Evolutionary conservation across 2,797 vertebrate genomes (phyloP), one percentile per base, ranked within the genome.

Genomic region (Amniataba percoides): DNA sequence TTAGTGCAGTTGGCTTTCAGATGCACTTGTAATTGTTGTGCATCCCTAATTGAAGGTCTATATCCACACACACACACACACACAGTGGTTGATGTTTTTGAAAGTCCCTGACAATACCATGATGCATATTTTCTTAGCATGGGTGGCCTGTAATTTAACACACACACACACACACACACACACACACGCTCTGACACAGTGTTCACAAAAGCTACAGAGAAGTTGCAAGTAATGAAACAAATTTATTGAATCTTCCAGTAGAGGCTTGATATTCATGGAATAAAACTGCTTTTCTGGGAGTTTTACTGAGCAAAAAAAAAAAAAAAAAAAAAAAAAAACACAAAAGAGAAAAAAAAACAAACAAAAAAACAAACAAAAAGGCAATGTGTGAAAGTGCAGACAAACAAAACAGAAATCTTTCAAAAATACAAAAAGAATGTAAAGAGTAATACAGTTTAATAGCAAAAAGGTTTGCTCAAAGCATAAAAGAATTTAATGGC

Each of bases 241-340:
- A 95, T 98, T 98, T 98, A 98, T 98, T 96, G 96, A 97, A 97
- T 96, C 93, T 97, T 98, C 96, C 96, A 97, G 96, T 96, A 97
- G 96, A 97, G 95, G 96, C 95, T 95, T 95, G 92, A 96, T 96
- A 97, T 95, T 96, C 96, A 96, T 96, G 95, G 96, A 97, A 97
- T 97, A 98, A 97, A 97, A 96, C 96, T 96, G 96, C 91, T 93
- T 97, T 93, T 95, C 93, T 93, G 92, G 94, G 93, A 95, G 95
- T 95, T 96, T 88, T 95, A 96, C 87, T 87, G 95, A 96, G 94
- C 91, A 89, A 95, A 92, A 87, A 68, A 64, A 77, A 78, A 71
- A 61, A 80, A 89, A n/a, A n/a, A n/a, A n/a, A n/a, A n/a, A 85
- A 83, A 86, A 87, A 89, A 95, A 92, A 95, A 66, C 81, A 88